These are phyloP conservation scores for Pollenia labialis DNA, from an alignment of 2,888 invertebrate genomes.

Conservation along the genomic window DNA sequence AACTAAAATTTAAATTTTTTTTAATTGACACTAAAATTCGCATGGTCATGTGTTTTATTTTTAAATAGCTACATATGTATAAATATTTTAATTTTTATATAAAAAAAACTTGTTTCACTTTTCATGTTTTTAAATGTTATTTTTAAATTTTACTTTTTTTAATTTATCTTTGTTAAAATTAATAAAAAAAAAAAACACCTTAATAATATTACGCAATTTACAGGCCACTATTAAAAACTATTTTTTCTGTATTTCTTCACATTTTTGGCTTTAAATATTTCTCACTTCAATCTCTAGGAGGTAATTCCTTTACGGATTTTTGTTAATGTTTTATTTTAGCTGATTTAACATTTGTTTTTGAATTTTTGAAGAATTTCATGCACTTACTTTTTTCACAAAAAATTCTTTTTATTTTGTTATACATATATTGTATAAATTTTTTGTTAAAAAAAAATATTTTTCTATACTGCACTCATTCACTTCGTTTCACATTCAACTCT, in stretches of 20 bases:
- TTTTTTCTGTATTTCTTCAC: conserved; percentile 34
- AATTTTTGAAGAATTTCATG: conserved; percentile 22
- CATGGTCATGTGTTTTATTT: conserved; percentile 52
- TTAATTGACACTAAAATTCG: conserved; percentile 26
- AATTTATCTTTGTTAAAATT: not conserved
- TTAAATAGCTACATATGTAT: not conserved
- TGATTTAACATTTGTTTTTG: conserved; percentile 17
- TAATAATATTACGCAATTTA: conserved; percentile 71
- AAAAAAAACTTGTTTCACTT: conserved; percentile 61
- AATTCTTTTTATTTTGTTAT: conserved; percentile 45
- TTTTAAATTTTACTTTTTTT: conserved; percentile 22
- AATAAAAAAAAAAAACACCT: not conserved
- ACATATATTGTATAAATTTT: conserved; percentile 13
- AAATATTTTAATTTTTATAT: not conserved
- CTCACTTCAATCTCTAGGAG: conserved; percentile 9
- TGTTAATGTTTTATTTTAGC: not conserved
- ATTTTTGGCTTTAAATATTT: conserved; percentile 29
- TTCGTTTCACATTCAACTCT: conserved; percentile 68
- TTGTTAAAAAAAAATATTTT: conserved; percentile 40
- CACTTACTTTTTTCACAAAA: conserved; percentile 42
- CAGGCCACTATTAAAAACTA: conserved; percentile 38
- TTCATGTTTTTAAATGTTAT: not conserved
- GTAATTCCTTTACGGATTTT: conserved; percentile 29
- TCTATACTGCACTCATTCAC: conserved; percentile 54
- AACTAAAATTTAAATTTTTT: conserved; percentile 38